A percentile compares a stretch with the other conserved stretches of the same genome.
Evolutionary conservation across 1,140 invertebrate species (phyloP).

Genomic region (Acromyrmex charruanus): DNA sequence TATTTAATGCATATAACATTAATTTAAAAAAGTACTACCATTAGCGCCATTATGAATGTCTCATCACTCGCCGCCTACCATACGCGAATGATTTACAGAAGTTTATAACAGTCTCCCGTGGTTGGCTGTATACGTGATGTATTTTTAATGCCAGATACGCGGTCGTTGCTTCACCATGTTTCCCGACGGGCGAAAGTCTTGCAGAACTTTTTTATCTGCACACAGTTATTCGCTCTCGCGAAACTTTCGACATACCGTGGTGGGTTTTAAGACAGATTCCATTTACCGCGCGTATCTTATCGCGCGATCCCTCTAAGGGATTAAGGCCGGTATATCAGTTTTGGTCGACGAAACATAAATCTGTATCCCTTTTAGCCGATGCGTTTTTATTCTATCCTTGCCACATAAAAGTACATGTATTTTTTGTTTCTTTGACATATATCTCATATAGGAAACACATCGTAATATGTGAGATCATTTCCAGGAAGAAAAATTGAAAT

Average conservation of each 20-base stretch:
- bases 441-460: background rate
- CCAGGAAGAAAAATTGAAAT: background rate
- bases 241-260: constrained; percentile 62
- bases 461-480: background rate
- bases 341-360: constrained; percentile 47
- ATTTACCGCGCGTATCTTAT: constrained; percentile 35
- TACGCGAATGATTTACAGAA: constrained; percentile 55
- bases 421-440: background rate
- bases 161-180: constrained; percentile 26
- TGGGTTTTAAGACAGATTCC: constrained; percentile 61
- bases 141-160: constrained; percentile 51
- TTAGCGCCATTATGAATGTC: constrained; percentile 20
- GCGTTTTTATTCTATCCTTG: background rate
- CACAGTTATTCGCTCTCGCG: constrained; percentile 49
- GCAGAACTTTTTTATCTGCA: constrained; percentile 52
- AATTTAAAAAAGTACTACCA: background rate
- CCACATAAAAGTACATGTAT: background rate
- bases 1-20: background rate
- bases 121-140: constrained; percentile 36
- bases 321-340: constrained; percentile 46
- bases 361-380: constrained; percentile 14
- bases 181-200: constrained; percentile 45
- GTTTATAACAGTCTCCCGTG: constrained; percentile 34
- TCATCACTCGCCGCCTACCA: constrained; percentile 5
- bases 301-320: constrained; percentile 46